Percentiles rank a stretch among this genome's conserved stretches.
Conservation (phyloP, 2,888 invertebrate species). For the Morinoia aosen region DNA sequence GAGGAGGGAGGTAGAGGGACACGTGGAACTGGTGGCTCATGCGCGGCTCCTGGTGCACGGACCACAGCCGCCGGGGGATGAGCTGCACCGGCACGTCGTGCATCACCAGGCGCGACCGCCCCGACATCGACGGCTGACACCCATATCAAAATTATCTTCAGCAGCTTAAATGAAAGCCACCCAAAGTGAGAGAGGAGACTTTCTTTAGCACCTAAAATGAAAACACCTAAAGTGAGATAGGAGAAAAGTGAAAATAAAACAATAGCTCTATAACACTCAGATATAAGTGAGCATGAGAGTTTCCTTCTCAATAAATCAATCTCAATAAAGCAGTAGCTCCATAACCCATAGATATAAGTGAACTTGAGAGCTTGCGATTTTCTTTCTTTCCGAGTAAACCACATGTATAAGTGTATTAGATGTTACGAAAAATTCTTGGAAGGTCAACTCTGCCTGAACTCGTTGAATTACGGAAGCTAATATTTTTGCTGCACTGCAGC, state of each 20-base stretch:
- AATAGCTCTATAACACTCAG: not conserved
- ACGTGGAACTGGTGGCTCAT: slow-evolving; percentile 71
- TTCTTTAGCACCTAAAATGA: not conserved
- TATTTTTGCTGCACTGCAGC: not conserved
- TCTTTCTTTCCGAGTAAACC: not conserved
- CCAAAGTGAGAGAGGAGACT: not conserved
- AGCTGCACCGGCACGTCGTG: slow-evolving; percentile 88
- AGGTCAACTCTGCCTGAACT: not conserved
- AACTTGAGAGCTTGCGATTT: too few relatives aligned
- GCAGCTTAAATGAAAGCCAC: not conserved
- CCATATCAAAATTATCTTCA: slow-evolving; percentile 32
- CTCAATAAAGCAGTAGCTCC: not conserved
- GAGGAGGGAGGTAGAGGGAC: slow-evolving; percentile 82
- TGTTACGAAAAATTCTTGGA: not conserved
- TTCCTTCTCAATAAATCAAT: not conserved
- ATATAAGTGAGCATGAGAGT: not conserved
- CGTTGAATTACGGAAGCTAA: not conserved
- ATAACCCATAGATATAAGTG: too few relatives aligned
- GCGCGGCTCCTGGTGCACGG: slow-evolving; percentile 81
- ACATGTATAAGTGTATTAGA: not conserved
- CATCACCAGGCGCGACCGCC: slow-evolving; percentile 80
- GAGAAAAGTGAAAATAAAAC: not conserved
- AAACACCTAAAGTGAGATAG: not conserved
- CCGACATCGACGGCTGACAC: slow-evolving; percentile 76
- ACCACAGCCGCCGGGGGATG: slow-evolving; percentile 83